phyloP scores from a whole-genome alignment of 2,797 vertebrate genomes.

The Phaenicophaeus curvirostris region DNA sequence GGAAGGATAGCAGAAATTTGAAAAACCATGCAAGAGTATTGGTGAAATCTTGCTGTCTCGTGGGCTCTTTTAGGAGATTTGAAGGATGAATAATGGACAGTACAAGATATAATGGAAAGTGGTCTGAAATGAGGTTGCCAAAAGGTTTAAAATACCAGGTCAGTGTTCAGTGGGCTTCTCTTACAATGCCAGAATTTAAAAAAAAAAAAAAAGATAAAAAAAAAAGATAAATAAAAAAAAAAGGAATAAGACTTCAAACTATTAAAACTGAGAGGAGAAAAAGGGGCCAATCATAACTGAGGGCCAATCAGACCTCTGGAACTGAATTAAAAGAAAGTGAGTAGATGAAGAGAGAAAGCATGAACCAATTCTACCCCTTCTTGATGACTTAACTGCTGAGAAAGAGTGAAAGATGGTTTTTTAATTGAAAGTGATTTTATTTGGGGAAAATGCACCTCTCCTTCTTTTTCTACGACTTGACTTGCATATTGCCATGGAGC shows the following conservation, averaged over 20 bases:
- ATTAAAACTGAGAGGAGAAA: slow-evolving; percentile 1
- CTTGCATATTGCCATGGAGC: background rate
- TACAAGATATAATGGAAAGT: background rate
- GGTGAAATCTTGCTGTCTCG: background rate
- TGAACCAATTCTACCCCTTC: background rate
- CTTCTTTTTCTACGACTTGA: background rate
- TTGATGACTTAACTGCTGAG: background rate
- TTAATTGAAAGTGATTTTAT: background rate
- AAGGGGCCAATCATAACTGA: slow-evolving; percentile 38
- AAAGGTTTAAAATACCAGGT: background rate
- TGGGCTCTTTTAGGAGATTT: background rate
- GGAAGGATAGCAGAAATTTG: background rate
- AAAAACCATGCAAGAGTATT: background rate
- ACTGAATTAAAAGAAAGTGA: background rate
- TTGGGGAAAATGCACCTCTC: fast-evolving
- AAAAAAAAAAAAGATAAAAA: background rate
- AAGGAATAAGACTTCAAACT: background rate
- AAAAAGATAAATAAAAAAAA: background rate
- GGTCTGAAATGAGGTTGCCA: background rate
- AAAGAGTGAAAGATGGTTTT: background rate
- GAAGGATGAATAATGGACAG: background rate
- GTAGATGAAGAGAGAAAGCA: slow-evolving; percentile 4
- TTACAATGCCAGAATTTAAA: background rate
- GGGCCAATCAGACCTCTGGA: background rate
- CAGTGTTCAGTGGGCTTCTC: background rate